Conservation (phyloP, 2,888 invertebrate species). For the Xestia c-nigrum region DNA sequence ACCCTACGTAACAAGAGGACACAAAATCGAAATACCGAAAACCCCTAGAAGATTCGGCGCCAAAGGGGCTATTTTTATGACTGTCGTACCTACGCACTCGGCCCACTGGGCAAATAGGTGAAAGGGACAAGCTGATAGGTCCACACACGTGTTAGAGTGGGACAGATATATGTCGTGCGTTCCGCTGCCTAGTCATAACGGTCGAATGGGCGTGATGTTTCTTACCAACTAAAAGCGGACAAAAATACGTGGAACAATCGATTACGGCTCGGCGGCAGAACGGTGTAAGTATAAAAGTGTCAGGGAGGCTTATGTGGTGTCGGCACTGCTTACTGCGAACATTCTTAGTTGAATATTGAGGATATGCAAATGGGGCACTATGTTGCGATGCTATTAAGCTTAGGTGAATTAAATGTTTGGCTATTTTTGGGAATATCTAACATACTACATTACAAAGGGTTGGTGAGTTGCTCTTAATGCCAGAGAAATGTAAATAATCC, state of each 20-base stretch:
- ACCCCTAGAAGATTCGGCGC: conserved; percentile 89
- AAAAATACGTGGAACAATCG: conserved; percentile 91
- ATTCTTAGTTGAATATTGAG: conserved; percentile 53
- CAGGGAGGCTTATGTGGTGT: conserved; percentile 55
- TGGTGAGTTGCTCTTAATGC: not conserved
- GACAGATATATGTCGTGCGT: conserved; percentile 86
- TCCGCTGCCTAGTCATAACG: conserved; percentile 90
- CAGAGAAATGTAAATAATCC: not conserved
- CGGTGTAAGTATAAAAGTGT: conserved; percentile 78
- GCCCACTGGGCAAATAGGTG: conserved; percentile 89
- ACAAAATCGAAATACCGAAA: conserved; percentile 87
- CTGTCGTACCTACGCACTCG: conserved; percentile 89
- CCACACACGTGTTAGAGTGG: conserved; percentile 86
- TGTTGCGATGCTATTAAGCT: conserved; percentile 22
- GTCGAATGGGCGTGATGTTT: conserved; percentile 91
- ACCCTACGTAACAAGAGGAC: conserved; percentile 85
- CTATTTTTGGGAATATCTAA: not conserved
- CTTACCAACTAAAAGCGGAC: conserved; percentile 90
- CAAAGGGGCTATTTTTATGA: conserved; percentile 91
- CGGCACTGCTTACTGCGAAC: conserved; percentile 44
- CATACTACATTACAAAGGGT: not conserved
- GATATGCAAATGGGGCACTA: conserved; percentile 53
- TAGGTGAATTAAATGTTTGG: not conserved
- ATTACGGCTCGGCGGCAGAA: conserved; percentile 78
- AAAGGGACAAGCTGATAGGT: conserved; percentile 80